Conservation (phyloP, 2,797 vertebrate genomes). For the Spatula clypeata region DNA sequence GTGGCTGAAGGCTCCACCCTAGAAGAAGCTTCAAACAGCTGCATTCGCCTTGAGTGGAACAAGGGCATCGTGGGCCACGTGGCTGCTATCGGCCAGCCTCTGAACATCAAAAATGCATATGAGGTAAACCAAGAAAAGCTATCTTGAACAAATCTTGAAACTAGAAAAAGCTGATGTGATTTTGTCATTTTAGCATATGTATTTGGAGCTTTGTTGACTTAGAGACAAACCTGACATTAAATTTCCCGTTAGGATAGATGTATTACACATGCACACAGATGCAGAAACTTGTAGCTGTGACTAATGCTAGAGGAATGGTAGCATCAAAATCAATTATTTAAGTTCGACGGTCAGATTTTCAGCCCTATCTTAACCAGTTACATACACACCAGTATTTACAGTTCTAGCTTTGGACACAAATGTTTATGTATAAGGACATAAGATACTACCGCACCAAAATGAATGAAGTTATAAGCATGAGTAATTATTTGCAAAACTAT, state of each 20-base stretch:
- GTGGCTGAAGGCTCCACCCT: slow-evolving; percentile 96
- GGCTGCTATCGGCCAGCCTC: slow-evolving; percentile 92
- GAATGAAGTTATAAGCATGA: not conserved
- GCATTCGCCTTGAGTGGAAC: slow-evolving; percentile 96
- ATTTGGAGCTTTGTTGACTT: not conserved
- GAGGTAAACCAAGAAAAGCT: slow-evolving; percentile 85
- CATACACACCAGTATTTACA: not conserved
- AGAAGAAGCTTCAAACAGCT: slow-evolving; percentile 94
- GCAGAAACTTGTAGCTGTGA: not conserved
- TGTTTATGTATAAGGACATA: not conserved
- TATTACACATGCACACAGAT: not conserved
- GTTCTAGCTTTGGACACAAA: not conserved
- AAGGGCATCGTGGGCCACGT: slow-evolving; percentile 98
- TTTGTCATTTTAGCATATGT: not conserved
- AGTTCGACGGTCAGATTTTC: not conserved
- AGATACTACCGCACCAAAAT: not conserved
- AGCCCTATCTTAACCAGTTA: not conserved
- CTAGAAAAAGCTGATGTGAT: not conserved
- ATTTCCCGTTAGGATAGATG: not conserved
- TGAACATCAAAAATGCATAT: slow-evolving; percentile 97
- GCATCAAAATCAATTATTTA: not conserved
- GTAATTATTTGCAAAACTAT: not conserved
- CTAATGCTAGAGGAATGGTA: not conserved
- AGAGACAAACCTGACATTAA: not conserved
- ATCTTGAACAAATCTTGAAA: not conserved